Percentiles rank a stretch among this genome's conserved stretches.
Conservation (phyloP, 2,113 vertebrate species). For the Eurypyga helias region DNA sequence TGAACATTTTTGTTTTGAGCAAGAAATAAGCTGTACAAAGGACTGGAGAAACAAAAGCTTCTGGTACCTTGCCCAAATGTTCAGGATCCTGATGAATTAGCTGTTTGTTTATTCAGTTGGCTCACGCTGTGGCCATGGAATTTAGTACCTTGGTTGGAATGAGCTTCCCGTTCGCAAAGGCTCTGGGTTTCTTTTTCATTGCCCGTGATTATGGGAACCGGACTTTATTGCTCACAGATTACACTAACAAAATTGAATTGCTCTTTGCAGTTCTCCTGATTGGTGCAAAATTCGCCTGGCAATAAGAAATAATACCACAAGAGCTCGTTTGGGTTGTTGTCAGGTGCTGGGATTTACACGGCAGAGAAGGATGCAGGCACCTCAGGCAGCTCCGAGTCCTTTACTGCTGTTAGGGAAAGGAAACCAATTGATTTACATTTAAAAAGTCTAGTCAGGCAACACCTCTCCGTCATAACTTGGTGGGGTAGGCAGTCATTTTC, state of each 20-base stretch:
- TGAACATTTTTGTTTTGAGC: neutral
- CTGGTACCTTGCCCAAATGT: neutral
- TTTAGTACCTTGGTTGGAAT: neutral
- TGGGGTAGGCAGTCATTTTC: neutral
- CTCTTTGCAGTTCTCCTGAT: neutral
- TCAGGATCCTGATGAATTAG: neutral
- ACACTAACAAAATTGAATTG: neutral
- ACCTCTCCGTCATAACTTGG: neutral
- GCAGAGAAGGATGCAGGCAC: neutral
- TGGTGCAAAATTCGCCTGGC: slow-evolving; percentile 12
- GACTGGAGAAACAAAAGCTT: neutral
- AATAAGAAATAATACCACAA: neutral
- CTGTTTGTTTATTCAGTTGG: slow-evolving; percentile 41
- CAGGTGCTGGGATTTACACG: neutral
- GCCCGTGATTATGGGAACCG: neutral
- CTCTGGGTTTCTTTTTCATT: neutral
- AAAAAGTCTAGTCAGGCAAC: neutral
- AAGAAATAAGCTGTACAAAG: neutral
- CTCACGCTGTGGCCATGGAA: neutral
- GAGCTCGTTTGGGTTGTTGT: neutral
- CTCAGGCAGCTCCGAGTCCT: neutral
- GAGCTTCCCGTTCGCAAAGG: neutral
- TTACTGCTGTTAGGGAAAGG: neutral
- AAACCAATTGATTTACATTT: neutral
- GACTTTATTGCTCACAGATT: slow-evolving; percentile 24